Evolutionary conservation across 2,888 invertebrate species (phyloP).

Genomic region (Pyrrhopygopsis socrates): DNA sequence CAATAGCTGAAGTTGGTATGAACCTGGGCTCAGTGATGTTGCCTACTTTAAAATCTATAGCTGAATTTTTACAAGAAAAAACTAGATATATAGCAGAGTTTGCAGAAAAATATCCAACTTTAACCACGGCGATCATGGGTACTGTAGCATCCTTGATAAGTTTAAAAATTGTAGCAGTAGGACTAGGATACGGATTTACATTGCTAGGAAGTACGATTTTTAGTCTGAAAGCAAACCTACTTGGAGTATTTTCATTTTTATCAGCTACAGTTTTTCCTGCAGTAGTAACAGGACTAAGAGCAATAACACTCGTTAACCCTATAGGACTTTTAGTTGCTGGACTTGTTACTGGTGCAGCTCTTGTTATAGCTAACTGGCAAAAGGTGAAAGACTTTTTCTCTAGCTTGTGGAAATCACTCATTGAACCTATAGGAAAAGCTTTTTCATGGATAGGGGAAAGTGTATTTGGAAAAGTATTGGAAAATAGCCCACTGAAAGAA

Average conservation of each 20-base stretch:
- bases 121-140: conserved; percentile 9
- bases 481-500: not conserved
- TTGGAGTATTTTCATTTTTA: not conserved
- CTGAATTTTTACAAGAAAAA: conserved; percentile 1
- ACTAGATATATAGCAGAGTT: conserved; percentile 1
- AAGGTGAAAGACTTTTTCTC: not conserved
- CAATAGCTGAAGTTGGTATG: conserved; percentile 10
- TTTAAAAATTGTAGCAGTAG: not conserved
- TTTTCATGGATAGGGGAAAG: not conserved
- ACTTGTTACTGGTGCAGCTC: not conserved
- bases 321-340: not conserved
- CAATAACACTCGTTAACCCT: not conserved
- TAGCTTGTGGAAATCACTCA: not conserved
- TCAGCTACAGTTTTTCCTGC: not conserved
- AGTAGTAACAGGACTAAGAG: not conserved
- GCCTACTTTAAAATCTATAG: conserved; percentile 14
- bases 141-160: conserved; percentile 10
- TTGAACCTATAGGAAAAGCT: not conserved
- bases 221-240: not conserved
- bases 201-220: not conserved
- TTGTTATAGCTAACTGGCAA: not conserved
- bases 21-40: conserved; percentile 24
- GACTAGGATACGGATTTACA: conserved; percentile 6
- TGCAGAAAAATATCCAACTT: conserved; percentile 25
- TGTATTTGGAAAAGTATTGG: not conserved